Conservation (phyloP, 1,140 invertebrate genomes). For the Drosophila athabasca region DNA sequence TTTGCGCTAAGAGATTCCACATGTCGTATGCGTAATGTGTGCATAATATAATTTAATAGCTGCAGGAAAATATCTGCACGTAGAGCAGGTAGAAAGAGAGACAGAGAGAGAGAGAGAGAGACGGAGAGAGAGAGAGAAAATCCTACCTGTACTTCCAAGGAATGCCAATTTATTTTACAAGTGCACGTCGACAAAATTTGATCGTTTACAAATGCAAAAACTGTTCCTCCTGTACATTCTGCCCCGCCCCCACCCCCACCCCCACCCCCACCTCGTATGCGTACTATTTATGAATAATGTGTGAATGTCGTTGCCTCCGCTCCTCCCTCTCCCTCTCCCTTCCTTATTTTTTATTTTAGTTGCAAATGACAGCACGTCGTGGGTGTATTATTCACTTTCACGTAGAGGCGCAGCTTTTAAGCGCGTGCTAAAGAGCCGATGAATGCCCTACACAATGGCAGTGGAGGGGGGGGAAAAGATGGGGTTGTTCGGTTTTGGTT, state of each 20-base stretch:
- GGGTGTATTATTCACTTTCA: constrained; percentile 74
- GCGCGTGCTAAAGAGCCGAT: constrained; percentile 15
- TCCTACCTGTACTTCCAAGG: constrained; percentile 22
- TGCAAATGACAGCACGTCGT: constrained; percentile 75
- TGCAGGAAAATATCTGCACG: constrained; percentile 61
- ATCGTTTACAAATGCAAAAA: constrained; percentile 65
- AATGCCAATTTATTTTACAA: constrained; percentile 67
- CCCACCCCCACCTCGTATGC: constrained; percentile 23
- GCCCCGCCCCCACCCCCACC: neutral
- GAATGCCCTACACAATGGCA: constrained; percentile 36
- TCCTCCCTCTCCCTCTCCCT: no score
- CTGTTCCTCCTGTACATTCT: constrained; percentile 12
- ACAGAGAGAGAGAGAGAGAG: neutral
- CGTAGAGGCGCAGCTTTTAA: constrained; percentile 48
- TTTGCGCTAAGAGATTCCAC: constrained; percentile 7
- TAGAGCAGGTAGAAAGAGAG: constrained; percentile 5
- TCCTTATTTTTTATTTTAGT: constrained; percentile 62
- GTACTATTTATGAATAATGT: constrained; percentile 74
- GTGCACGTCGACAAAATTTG: constrained; percentile 69
- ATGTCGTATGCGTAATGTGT: constrained; percentile 55
- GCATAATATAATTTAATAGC: constrained; percentile 62
- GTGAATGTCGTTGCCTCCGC: constrained; percentile 19
- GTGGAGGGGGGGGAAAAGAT: neutral
- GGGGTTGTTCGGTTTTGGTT: neutral
- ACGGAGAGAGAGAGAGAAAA: neutral